Conservation (phyloP, 2,797 vertebrate species). For the Microtus agrestis region DNA sequence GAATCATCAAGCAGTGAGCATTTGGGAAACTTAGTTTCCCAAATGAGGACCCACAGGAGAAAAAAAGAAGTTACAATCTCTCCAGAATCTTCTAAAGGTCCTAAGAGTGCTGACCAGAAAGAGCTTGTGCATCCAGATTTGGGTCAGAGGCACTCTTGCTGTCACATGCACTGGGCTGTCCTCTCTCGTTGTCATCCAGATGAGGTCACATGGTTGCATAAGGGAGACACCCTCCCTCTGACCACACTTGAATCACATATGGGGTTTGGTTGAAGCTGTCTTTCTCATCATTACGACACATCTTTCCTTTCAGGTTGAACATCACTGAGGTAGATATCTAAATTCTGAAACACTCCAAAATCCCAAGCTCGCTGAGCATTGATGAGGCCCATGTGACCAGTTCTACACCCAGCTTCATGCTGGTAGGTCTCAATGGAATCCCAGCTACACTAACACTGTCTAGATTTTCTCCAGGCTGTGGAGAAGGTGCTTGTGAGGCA, state of each 20-base stretch:
- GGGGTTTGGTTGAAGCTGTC: background rate
- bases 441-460: background rate
- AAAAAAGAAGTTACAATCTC: background rate
- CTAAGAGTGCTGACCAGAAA: background rate
- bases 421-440: background rate
- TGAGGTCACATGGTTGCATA: background rate
- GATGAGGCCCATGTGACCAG: background rate
- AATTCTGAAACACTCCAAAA: background rate
- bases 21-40: background rate
- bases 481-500: background rate
- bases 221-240: rapidly evolving
- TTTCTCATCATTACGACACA: background rate
- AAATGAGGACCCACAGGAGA: constrained; percentile 24
- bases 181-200: background rate
- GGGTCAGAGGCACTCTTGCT: background rate
- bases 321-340: background rate
- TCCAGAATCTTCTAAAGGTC: constrained; percentile 15
- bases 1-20: constrained; percentile 11
- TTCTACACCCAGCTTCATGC: background rate
- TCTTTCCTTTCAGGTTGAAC: background rate
- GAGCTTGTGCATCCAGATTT: background rate
- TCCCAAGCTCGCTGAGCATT: background rate
- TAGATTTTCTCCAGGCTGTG: background rate
- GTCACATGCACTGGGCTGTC: background rate
- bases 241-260: background rate